phyloP scores from a whole-genome alignment of 2,888 invertebrate species.

The Adelphocoris suturalis region DNA sequence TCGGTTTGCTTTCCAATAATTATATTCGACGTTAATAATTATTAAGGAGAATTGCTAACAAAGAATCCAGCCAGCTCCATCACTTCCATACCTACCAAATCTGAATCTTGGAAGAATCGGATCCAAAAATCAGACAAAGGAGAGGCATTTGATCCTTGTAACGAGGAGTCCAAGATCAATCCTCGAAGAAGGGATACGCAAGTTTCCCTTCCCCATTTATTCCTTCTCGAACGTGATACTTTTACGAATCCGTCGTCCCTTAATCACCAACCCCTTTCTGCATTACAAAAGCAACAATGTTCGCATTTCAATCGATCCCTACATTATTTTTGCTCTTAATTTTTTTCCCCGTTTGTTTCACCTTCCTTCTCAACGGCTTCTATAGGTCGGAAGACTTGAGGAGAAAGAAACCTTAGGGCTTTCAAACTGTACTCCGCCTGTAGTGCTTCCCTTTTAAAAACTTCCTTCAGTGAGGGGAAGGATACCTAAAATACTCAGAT shows the following conservation, averaged over 20 bases:
- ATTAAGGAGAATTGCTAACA: too few species aligned
- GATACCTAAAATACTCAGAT: not conserved
- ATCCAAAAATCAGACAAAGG: not conserved
- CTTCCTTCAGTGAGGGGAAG: not conserved
- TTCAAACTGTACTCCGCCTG: not conserved
- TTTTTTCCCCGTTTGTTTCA: not conserved
- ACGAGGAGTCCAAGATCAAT: too few species aligned
- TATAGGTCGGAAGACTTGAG: not conserved
- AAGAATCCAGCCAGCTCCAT: too few species aligned
- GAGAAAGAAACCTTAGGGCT: not conserved
- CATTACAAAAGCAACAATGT: constrained; percentile 41
- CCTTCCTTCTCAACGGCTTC: not conserved
- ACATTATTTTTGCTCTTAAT: constrained; percentile 26
- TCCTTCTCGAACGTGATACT: constrained; percentile 61
- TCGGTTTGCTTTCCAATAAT: too few species aligned
- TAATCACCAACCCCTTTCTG: constrained; percentile 44
- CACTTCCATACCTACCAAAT: too few species aligned
- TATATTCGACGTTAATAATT: too few species aligned
- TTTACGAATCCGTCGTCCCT: constrained; percentile 45
- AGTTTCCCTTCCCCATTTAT: constrained; percentile 28
- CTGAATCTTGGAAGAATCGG: not conserved
- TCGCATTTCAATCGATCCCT: constrained; percentile 53
- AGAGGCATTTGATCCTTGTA: not conserved
- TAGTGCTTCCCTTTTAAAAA: not conserved
- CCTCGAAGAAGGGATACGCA: constrained; percentile 55